Percentiles rank a stretch among this genome's conserved stretches.
Conservation (phyloP, 2,113 vertebrate genomes). For the Cyanistes caeruleus region DNA sequence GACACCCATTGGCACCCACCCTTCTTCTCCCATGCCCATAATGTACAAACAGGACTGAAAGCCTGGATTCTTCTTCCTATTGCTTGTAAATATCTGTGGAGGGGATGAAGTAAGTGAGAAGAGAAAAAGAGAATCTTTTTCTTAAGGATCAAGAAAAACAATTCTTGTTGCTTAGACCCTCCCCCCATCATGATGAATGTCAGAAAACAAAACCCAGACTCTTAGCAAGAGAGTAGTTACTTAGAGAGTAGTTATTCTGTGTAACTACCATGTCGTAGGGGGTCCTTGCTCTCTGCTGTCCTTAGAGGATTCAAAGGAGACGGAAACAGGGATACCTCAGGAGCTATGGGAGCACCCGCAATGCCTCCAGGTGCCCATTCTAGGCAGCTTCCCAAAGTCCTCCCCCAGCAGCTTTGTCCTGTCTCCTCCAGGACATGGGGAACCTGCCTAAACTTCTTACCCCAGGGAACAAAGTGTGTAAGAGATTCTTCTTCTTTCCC, state of each 20-base stretch:
- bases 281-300: neutral
- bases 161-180: neutral
- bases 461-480: neutral
- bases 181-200: neutral
- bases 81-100: neutral
- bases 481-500: neutral
- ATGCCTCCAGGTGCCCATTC: neutral
- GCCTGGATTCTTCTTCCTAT: neutral
- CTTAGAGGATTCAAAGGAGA: neutral
- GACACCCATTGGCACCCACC: neutral
- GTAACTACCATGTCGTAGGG: neutral
- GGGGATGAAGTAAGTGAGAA: neutral
- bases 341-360: accelerated
- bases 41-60: neutral
- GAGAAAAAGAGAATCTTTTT: neutral
- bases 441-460: neutral
- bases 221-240: neutral
- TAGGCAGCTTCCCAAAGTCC: neutral
- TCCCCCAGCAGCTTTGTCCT: neutral
- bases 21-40: neutral
- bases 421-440: neutral
- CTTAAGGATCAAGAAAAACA: neutral
- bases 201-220: neutral
- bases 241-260: neutral
- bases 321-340: neutral